A percentile compares a stretch with the other conserved stretches of the same genome.
Conservation (phyloP, 1,140 invertebrate genomes). For the Brachionus rotundiformis region DNA sequence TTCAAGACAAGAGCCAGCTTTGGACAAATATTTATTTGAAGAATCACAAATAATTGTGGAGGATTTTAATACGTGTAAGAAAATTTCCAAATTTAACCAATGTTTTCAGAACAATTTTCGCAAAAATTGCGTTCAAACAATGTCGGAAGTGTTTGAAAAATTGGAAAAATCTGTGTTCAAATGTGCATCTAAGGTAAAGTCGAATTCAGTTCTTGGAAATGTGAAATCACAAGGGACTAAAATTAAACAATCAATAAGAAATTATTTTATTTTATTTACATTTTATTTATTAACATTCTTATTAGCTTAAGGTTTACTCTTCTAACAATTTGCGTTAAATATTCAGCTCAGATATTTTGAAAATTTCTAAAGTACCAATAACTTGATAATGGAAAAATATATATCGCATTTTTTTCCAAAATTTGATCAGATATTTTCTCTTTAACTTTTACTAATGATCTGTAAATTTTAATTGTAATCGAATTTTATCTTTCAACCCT, state of each 20-base stretch:
- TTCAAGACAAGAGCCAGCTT: background rate
- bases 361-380: no score
- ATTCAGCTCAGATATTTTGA: background rate
- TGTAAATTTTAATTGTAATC: no score
- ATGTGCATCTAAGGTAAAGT: conserved; percentile 3
- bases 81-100: conserved; percentile 9
- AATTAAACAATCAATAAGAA: background rate
- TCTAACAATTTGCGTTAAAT: no score
- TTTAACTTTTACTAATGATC: no score
- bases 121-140: background rate
- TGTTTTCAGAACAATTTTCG: conserved; percentile 4
- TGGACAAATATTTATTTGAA: conserved; percentile 22
- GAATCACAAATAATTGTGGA: background rate
- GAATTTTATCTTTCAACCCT: no score
- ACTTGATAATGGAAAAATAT: no score
- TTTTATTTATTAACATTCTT: background rate
- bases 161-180: background rate
- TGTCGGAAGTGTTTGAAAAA: background rate
- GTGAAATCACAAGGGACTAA: background rate
- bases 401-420: no score
- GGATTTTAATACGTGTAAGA: conserved; percentile 37
- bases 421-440: no score
- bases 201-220: background rate
- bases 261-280: background rate
- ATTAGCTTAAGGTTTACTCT: background rate